Base-by-base conservation (phyloP, 2,113 vertebrate species). In the Melanerpes formicivorus region DNA sequence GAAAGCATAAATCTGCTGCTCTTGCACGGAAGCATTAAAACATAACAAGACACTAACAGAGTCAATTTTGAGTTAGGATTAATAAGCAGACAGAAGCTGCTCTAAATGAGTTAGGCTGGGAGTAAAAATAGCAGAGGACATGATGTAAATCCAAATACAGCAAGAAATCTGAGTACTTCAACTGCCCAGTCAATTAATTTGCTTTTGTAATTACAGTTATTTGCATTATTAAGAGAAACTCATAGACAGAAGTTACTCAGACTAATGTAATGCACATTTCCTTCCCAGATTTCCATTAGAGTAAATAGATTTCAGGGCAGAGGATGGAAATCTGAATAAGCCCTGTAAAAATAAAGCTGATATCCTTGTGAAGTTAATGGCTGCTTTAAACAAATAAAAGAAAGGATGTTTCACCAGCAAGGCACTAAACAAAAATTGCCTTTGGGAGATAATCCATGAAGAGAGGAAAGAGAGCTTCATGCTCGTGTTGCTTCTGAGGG, bases 181-280 rank as follows among this genome's bases (percentile, higher is more conserved):
- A 86, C 87, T 90, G 92, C 87, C 94, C 85, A 79, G 87, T 93
- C 90, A 95, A 93, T 96, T 94, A 85, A 96, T 95, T 94, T 91
- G 80, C 80, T 76, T 93, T 65, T 29, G 75, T 91, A 94, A 91
- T 95, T 76, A 85, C 74, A 58, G 63, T 91, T 74, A 93, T 93
- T 95, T 88, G 82, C 83, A 86, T 91, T 89, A 92, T 85, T 92
- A 90, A 88, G 79, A 91, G 65, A 95, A 93, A 74, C 13, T 77
- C 76, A 71, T 4, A 44, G 80, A 84, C 17, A 72, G 86, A 90
- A 91, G 85, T 84, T 86, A 88, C 62, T 90, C 76, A 95, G 83
- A 70, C 76, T 80, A 93, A 91, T 72, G 59, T 6, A 88, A 88
- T 42, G 59, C 71, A 69, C 37, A 71, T 91, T 93, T 91, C 85